Evolutionary conservation across 2,797 vertebrate species (phyloP).

Genomic region (Carcharodon carcharias): DNA sequence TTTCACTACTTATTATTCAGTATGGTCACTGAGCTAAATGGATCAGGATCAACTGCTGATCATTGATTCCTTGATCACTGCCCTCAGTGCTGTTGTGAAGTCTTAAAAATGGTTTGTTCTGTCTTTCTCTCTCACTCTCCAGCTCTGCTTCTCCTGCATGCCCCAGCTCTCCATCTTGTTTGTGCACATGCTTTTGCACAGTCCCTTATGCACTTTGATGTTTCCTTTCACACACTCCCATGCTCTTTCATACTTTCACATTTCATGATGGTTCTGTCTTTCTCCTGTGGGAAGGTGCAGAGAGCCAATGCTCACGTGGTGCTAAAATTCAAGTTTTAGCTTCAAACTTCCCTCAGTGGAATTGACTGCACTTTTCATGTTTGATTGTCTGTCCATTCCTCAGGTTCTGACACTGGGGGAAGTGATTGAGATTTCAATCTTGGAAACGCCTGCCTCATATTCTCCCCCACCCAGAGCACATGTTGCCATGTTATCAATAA

Average conservation of each 20-base stretch:
- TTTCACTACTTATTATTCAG: not conserved
- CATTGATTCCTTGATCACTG: not conserved
- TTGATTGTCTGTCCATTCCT: not conserved
- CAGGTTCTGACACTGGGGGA: not conserved
- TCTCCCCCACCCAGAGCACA: not conserved
- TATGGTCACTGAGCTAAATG: not conserved
- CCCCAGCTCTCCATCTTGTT: not conserved
- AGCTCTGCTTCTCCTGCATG: not conserved
- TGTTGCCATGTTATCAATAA: too few relatives aligned
- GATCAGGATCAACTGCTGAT: not conserved
- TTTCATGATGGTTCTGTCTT: not conserved
- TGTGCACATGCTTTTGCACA: not conserved
- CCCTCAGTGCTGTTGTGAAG: not conserved
- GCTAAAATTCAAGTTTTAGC: not conserved
- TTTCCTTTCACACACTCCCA: not conserved
- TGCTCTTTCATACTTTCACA: too few relatives aligned
- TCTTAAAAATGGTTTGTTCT: not conserved
- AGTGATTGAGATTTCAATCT: not conserved
- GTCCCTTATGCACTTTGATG: not conserved
- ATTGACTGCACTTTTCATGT: not conserved
- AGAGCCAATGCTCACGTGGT: not conserved
- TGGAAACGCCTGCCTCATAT: not conserved
- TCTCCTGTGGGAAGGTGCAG: not conserved
- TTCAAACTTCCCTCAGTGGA: not conserved
- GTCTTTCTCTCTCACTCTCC: conserved; percentile 16